phyloP scores from a whole-genome alignment of 2,888 invertebrate genomes.

The Microchrysa polita region DNA sequence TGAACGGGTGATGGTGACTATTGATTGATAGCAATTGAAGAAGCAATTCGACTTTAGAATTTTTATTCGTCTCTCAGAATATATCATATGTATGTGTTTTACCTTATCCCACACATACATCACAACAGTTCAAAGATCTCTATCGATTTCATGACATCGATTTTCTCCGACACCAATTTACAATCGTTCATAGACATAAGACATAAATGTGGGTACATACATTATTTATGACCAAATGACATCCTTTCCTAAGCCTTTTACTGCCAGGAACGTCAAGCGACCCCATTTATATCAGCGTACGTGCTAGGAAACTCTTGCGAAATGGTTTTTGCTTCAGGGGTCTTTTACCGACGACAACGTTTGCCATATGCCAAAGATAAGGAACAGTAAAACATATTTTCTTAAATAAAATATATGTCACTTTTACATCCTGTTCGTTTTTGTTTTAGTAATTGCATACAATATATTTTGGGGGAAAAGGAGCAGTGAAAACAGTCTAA shows the following conservation, averaged over 20 bases:
- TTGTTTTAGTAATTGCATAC: conserved; percentile 31
- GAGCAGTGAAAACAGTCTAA: too few relatives aligned
- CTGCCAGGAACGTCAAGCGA: background rate
- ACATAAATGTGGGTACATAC: background rate
- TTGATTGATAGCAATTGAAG: too few relatives aligned
- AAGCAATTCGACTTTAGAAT: too few relatives aligned
- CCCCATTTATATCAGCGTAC: background rate
- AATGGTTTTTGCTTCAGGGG: background rate
- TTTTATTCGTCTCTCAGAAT: too few relatives aligned
- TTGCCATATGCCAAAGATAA: background rate
- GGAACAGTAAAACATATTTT: background rate
- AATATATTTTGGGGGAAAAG: background rate
- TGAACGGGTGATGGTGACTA: too few relatives aligned
- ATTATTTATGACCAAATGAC: background rate
- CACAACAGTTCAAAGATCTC: conserved; percentile 1
- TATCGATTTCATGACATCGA: background rate
- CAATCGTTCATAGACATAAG: background rate
- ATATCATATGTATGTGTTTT: too few relatives aligned
- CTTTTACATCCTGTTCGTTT: conserved; percentile 25
- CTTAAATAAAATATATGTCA: conserved; percentile 15
- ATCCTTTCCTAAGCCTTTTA: background rate
- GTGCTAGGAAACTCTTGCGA: background rate
- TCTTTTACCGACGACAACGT: background rate
- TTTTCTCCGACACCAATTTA: background rate
- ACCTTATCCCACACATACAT: too few relatives aligned